Conservation (phyloP, 2,888 invertebrate species). For the Drosophila buzzatii region DNA sequence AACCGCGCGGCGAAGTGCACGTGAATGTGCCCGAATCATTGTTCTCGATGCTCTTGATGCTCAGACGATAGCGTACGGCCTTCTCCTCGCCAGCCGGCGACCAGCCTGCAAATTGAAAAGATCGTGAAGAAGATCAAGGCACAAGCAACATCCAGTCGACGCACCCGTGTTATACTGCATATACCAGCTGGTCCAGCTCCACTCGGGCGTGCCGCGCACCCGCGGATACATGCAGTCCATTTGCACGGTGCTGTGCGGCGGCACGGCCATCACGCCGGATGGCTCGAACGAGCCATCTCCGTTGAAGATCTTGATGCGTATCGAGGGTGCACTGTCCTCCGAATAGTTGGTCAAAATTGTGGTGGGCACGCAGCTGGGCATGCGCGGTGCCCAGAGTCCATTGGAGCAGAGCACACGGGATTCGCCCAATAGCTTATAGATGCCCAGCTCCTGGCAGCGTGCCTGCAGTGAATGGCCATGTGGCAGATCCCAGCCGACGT, state of each 20-base stretch:
- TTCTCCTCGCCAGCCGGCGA: slow-evolving; percentile 87
- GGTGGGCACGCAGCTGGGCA: slow-evolving; percentile 94
- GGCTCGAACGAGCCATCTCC: slow-evolving; percentile 93
- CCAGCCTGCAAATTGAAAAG: slow-evolving; percentile 80
- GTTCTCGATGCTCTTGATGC: slow-evolving; percentile 92
- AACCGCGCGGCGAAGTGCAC: slow-evolving; percentile 92
- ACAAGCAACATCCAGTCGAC: background rate
- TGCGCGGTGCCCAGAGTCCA: slow-evolving; percentile 91
- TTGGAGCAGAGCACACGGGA: slow-evolving; percentile 92
- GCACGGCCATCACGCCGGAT: slow-evolving; percentile 91
- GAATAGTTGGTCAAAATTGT: slow-evolving; percentile 94
- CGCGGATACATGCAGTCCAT: slow-evolving; percentile 93
- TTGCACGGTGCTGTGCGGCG: slow-evolving; percentile 91
- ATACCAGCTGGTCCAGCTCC: slow-evolving; percentile 94
- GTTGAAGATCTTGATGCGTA: slow-evolving; percentile 90
- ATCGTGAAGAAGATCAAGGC: background rate
- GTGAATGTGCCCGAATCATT: slow-evolving; percentile 94
- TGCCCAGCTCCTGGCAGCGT: slow-evolving; percentile 92
- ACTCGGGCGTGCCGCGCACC: slow-evolving; percentile 92
- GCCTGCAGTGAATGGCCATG: slow-evolving; percentile 92
- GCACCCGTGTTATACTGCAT: slow-evolving; percentile 92
- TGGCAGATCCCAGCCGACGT: slow-evolving; percentile 89
- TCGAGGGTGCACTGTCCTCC: slow-evolving; percentile 93
- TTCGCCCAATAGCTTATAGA: slow-evolving; percentile 93
- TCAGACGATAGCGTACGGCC: slow-evolving; percentile 92